phyloP scores from a whole-genome alignment of 2,113 vertebrate species.

The Austrofundulus limnaeus region DNA sequence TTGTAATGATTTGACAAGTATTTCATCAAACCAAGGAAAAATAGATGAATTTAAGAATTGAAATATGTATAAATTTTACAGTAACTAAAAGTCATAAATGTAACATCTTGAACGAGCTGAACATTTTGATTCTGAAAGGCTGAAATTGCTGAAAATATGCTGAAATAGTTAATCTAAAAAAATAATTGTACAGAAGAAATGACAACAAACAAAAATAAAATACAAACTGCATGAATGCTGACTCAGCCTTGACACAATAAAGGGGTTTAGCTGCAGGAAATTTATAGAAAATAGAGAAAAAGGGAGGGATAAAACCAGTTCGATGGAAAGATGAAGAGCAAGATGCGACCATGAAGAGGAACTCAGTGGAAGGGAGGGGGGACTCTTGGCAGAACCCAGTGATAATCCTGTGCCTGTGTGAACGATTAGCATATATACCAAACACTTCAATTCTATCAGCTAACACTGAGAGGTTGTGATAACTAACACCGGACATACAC shows the following conservation, averaged over 20 bases:
- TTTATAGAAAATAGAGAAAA: background rate
- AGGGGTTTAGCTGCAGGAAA: background rate
- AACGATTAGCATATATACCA: constrained; percentile 76
- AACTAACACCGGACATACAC: constrained; percentile 47
- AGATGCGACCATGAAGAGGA: constrained; percentile 42
- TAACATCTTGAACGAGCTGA: no score
- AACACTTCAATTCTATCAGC: constrained; percentile 74
- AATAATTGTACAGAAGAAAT: no score
- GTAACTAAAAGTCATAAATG: no score
- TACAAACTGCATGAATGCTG: no score
- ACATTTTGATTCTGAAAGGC: constrained; percentile 15
- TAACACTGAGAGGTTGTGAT: constrained; percentile 74
- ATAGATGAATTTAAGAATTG: no score
- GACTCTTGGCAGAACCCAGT: constrained; percentile 57
- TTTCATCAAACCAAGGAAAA: no score
- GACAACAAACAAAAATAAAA: no score
- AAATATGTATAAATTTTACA: no score
- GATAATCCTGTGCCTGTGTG: constrained; percentile 69
- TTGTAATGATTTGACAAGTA: no score
- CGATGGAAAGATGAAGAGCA: constrained; percentile 36
- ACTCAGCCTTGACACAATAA: no score
- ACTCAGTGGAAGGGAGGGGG: constrained; percentile 36
- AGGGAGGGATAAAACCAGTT: constrained; percentile 4
- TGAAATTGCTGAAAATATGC: no score
- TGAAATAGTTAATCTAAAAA: background rate